Conservation (phyloP, 2,888 invertebrate genomes). For the Netelia virgata region DNA sequence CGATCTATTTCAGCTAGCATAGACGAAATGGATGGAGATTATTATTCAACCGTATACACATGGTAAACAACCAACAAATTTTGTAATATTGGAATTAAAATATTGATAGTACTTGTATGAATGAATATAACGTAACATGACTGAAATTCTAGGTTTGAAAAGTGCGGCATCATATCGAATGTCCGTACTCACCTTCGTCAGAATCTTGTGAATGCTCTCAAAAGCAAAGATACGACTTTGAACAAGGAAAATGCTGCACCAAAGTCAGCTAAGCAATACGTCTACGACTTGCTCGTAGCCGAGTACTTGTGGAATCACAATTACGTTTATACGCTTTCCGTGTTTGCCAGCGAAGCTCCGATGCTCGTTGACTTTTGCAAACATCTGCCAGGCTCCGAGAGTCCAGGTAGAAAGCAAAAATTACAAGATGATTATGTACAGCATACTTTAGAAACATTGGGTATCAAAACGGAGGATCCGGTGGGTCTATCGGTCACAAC, state of each 20-base stretch:
- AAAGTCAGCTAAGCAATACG: constrained; percentile 82
- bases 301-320: constrained; percentile 82
- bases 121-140: constrained; percentile 1
- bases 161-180: constrained; percentile 82
- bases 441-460: constrained; percentile 81
- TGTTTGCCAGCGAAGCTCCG: constrained; percentile 83
- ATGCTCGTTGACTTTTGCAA: constrained; percentile 80
- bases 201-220: constrained; percentile 82
- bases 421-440: constrained; percentile 80
- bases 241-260: constrained; percentile 72
- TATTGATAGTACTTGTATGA: not conserved
- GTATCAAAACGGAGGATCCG: constrained; percentile 77
- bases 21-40: constrained; percentile 79
- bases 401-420: constrained; percentile 72
- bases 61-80: constrained; percentile 75
- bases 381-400: constrained; percentile 64
- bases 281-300: constrained; percentile 82
- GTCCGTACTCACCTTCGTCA: constrained; percentile 82
- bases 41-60: constrained; percentile 80
- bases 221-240: constrained; percentile 77
- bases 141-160: constrained; percentile 80
- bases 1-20: constrained; percentile 21
- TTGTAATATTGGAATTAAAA: not conserved
- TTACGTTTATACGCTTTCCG: constrained; percentile 82
- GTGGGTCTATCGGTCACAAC: constrained; percentile 78